Evolutionary conservation across 2,113 vertebrate species (phyloP).

Genomic region (Struthidea cinerea): DNA sequence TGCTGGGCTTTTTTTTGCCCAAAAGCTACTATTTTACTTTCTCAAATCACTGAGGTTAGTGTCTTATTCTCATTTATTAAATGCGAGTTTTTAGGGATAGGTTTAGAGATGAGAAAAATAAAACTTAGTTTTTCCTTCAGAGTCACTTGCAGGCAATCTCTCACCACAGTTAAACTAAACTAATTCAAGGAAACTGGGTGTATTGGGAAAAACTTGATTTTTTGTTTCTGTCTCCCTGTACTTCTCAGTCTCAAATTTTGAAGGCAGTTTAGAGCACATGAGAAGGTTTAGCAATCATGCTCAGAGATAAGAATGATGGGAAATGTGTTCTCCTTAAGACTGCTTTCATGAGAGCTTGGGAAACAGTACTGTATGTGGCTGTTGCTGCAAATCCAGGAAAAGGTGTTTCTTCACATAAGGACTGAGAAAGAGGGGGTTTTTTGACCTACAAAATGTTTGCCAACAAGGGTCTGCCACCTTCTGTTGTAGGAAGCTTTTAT

Average conservation of each 20-base stretch:
- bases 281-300: neutral
- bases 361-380: neutral
- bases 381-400: neutral
- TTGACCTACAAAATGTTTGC: neutral
- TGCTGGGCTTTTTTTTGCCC: neutral
- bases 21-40: neutral
- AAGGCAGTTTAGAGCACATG: neutral
- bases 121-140: neutral
- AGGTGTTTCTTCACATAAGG: neutral
- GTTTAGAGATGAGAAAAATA: neutral
- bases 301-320: neutral
- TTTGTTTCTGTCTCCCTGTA: neutral
- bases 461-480: neutral
- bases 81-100: neutral
- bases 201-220: neutral
- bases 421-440: neutral
- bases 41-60: neutral
- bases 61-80: neutral
- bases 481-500: neutral
- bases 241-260: neutral
- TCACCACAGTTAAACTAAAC: neutral
- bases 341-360: neutral
- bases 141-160: neutral
- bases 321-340: neutral
- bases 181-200: neutral